These are phyloP conservation scores for Oreochromis niloticus DNA, from an alignment of 2,113 vertebrate species.

Conservation along the genomic window DNA sequence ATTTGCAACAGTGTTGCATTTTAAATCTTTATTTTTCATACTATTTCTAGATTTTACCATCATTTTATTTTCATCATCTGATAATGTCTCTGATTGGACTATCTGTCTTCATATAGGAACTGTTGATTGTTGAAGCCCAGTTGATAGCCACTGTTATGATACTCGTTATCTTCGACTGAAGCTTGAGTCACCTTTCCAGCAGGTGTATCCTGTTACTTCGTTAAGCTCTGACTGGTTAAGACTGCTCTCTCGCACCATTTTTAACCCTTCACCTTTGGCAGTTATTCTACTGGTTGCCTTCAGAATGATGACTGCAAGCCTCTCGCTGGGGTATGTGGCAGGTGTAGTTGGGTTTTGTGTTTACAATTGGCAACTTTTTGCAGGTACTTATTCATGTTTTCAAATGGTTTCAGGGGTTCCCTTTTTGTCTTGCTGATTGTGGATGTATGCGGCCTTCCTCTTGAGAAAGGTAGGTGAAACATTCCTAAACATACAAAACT, in stretches of 20 bases:
- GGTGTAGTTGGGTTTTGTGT: neutral
- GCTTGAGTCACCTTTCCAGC: neutral
- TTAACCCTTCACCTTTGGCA: neutral
- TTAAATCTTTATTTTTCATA: neutral
- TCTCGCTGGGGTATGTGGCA: neutral
- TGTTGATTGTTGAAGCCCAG: neutral
- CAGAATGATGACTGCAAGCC: neutral
- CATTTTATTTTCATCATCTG: neutral
- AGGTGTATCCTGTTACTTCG: neutral
- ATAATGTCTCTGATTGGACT: neutral
- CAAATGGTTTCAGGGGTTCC: neutral
- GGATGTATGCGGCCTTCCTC: neutral
- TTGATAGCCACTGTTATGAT: neutral
- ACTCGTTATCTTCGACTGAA: neutral
- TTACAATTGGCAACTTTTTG: neutral
- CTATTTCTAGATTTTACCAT: neutral
- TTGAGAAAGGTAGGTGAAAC: neutral
- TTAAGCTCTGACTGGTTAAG: slow-evolving; percentile 1
- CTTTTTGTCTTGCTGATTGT: slow-evolving; percentile 13
- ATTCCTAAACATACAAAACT: too few species aligned
- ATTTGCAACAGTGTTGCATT: neutral
- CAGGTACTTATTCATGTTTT: neutral
- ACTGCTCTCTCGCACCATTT: neutral
- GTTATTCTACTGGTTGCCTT: neutral
- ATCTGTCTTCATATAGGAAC: neutral